These are phyloP conservation scores for Pachymerium ferrugineum DNA, from an alignment of 2,888 invertebrate species.

Conservation along the genomic window DNA sequence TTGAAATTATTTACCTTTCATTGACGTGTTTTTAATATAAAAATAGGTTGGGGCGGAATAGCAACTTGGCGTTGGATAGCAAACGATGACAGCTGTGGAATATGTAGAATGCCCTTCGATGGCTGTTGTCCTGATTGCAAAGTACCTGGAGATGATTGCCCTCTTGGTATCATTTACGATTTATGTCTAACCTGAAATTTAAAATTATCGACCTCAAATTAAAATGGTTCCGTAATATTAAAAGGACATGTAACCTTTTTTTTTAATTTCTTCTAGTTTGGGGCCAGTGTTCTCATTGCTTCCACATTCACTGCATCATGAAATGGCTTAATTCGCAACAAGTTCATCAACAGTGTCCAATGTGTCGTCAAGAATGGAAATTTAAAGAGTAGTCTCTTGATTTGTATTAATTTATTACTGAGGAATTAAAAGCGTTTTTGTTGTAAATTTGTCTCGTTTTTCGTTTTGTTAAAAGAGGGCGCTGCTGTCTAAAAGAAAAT, in stretches of 20 bases:
- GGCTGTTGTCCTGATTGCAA: conserved; percentile 97
- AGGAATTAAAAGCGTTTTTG: not conserved
- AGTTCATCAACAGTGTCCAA: conserved; percentile 56
- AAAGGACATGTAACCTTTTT: not conserved
- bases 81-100: conserved; percentile 98
- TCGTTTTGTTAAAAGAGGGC: no score
- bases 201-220: not conserved
- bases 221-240: not conserved
- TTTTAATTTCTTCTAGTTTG: conserved; percentile 59
- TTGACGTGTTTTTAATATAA: not conserved
- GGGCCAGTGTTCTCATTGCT: conserved; percentile 98
- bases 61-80: conserved; percentile 99
- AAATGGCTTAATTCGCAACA: conserved; percentile 91
- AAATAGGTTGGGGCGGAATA: conserved; percentile 81
- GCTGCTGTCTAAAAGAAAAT: no score
- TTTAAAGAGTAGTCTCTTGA: conserved; percentile 63
- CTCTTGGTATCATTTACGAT: conserved; percentile 59
- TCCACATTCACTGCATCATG: conserved; percentile 99
- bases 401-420: not conserved
- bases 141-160: conserved; percentile 95
- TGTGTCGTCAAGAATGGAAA: conserved; percentile 99
- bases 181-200: not conserved
- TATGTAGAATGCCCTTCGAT: conserved; percentile 98
- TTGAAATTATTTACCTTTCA: not conserved
- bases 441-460: no score